Evolutionary conservation across 2,888 invertebrate genomes (phyloP).

Genomic region (Lamproptera curius): DNA sequence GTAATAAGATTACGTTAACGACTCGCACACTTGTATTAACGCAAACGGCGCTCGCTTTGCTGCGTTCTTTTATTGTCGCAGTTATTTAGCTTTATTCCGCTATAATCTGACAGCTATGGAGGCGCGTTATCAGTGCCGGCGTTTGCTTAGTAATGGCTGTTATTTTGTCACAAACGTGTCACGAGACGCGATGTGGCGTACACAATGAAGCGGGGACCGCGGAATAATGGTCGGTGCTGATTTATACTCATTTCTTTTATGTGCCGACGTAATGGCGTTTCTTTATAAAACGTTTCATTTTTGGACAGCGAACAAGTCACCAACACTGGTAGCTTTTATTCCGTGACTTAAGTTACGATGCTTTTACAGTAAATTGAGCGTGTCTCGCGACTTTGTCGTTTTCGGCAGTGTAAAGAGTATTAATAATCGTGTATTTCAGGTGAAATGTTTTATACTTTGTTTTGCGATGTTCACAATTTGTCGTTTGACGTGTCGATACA

Average conservation of each 20-base stretch:
- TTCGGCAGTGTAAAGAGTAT: constrained; percentile 18
- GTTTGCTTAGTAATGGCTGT: constrained; percentile 58
- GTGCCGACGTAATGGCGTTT: constrained; percentile 63
- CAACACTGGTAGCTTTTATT: constrained; percentile 38
- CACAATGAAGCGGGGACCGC: constrained; percentile 60
- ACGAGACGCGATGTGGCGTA: constrained; percentile 61
- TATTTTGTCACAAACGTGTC: constrained; percentile 67
- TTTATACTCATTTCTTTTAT: constrained; percentile 75
- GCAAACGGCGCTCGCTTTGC: too few species aligned
- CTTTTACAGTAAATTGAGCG: constrained; percentile 52
- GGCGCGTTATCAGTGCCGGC: constrained; percentile 34
- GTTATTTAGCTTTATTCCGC: background rate
- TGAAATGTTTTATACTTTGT: background rate
- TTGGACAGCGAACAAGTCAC: constrained; percentile 45
- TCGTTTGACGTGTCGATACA: too few species aligned
- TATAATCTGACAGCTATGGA: constrained; percentile 7
- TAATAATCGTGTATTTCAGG: constrained; percentile 1
- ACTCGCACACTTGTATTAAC: too few species aligned
- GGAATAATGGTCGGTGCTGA: constrained; percentile 67
- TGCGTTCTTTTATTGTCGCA: constrained; percentile 8
- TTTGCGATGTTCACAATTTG: background rate
- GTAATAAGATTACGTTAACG: too few species aligned
- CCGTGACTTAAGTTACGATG: constrained; percentile 45
- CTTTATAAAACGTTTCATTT: constrained; percentile 56
- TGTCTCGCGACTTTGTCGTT: constrained; percentile 36